A percentile compares a stretch with the other conserved stretches of the same genome.
Evolutionary conservation across 2,797 vertebrate species (phyloP).

Genomic region (Paratrypauchen microcephalus): DNA sequence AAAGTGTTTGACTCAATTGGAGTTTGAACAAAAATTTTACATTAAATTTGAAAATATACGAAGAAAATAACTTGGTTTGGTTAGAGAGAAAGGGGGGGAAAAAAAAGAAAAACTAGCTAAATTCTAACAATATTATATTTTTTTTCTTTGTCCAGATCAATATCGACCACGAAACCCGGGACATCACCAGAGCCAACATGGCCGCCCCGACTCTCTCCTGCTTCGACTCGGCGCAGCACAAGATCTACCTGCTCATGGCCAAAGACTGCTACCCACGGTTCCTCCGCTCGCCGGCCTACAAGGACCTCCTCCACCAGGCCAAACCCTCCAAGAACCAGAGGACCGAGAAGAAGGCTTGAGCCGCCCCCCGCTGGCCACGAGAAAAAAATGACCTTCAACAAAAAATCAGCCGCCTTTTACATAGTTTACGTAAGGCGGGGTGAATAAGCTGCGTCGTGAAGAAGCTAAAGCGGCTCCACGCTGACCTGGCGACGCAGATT

Average conservation of each 20-base stretch:
- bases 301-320: slow-evolving; percentile 68
- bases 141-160: slow-evolving; percentile 66
- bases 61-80: too few species aligned
- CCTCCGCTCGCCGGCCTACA: slow-evolving; percentile 73
- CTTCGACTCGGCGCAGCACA: slow-evolving; percentile 77
- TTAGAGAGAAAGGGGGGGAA: too few species aligned
- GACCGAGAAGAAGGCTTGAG: slow-evolving; percentile 57
- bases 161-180: slow-evolving; percentile 81
- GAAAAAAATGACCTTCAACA: slow-evolving; percentile 3
- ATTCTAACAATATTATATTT: not conserved
- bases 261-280: slow-evolving; percentile 84
- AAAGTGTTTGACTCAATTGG: too few species aligned
- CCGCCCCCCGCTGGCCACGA: not conserved
- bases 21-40: too few species aligned
- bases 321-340: slow-evolving; percentile 38
- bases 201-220: slow-evolving; percentile 55
- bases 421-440: slow-evolving; percentile 21
- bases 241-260: slow-evolving; percentile 82
- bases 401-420: slow-evolving; percentile 14
- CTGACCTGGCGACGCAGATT: not conserved
- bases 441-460: slow-evolving; percentile 8
- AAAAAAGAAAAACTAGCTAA: too few species aligned
- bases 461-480: not conserved
- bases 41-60: too few species aligned
- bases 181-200: slow-evolving; percentile 79